These are phyloP conservation scores for Hemichromis elongatus DNA, from an alignment of 2,113 vertebrate genomes.

Conservation along the genomic window DNA sequence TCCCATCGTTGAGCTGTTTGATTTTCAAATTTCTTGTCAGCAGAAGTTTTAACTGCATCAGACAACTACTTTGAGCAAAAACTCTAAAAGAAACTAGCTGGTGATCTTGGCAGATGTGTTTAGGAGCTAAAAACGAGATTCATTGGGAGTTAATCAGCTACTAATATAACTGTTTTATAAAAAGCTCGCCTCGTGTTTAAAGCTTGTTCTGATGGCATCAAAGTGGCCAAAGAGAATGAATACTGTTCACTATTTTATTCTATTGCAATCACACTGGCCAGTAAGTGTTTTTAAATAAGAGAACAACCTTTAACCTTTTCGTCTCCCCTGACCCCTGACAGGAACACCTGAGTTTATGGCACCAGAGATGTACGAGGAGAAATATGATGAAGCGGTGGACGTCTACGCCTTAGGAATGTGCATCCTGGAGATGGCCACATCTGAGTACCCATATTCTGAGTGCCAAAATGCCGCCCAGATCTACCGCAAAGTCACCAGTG, in stretches of 20 bases:
- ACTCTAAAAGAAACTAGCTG: background rate
- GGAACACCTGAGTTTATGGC: slow-evolving; percentile 99
- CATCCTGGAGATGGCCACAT: slow-evolving; percentile 98
- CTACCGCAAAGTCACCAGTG: slow-evolving; percentile 98
- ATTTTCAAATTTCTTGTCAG: background rate
- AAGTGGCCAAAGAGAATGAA: background rate
- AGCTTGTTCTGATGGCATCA: background rate
- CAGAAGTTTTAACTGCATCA: background rate
- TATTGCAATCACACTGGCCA: background rate
- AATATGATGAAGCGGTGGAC: slow-evolving; percentile 94
- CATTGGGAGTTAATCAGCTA: too few species aligned
- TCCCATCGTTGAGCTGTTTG: background rate
- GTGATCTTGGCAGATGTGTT: background rate
- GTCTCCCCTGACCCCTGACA: slow-evolving; percentile 37
- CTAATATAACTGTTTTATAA: background rate
- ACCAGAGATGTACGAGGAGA: slow-evolving; percentile 98
- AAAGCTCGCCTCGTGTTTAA: background rate
- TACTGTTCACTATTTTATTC: background rate
- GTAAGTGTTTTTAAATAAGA: background rate
- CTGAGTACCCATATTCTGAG: slow-evolving; percentile 96
- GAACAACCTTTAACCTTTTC: background rate
- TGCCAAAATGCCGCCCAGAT: slow-evolving; percentile 98
- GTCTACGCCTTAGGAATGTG: slow-evolving; percentile 99
- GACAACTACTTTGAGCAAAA: background rate
- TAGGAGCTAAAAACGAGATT: background rate